A percentile compares a stretch with the other conserved stretches of the same genome.
phyloP scores from a whole-genome alignment of 37 sponge, comb jelly and placozoan species.

The Bolinopsis microptera region DNA sequence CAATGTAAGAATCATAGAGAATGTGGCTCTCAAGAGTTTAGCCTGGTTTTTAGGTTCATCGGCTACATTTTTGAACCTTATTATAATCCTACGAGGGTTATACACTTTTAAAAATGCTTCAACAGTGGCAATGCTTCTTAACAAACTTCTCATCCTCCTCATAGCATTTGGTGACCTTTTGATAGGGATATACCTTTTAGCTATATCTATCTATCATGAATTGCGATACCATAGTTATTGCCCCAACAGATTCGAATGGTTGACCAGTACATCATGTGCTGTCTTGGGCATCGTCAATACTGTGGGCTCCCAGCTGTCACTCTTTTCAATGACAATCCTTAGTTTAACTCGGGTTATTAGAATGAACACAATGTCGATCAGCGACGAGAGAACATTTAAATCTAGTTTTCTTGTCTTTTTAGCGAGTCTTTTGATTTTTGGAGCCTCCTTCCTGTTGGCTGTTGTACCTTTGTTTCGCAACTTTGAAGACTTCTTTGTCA shows the following conservation, averaged over 20 bases:
- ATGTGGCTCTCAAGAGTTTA: neutral
- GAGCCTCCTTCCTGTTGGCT: neutral
- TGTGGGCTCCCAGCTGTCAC: neutral
- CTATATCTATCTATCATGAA: neutral
- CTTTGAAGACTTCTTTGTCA: constrained; percentile 29
- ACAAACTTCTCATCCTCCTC: neutral
- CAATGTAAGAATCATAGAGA: neutral
- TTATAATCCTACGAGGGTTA: neutral
- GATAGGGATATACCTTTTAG: neutral
- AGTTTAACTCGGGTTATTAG: neutral
- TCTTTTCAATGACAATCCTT: constrained; percentile 1
- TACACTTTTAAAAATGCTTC: neutral
- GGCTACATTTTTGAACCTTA: neutral
- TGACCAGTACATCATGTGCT: neutral
- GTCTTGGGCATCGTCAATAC: neutral
- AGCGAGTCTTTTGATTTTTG: neutral
- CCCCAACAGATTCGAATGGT: neutral
- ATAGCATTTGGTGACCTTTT: neutral
- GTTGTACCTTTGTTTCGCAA: neutral
- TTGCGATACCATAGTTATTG: neutral
- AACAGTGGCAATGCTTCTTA: neutral
- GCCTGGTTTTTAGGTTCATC: neutral
- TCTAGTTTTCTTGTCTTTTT: neutral
- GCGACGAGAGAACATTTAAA: neutral
- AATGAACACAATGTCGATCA: neutral